Percentiles rank a stretch among this genome's conserved stretches.
Evolutionary conservation across 2,888 invertebrate genomes (phyloP).

Genomic region (Melolontha melolontha): DNA sequence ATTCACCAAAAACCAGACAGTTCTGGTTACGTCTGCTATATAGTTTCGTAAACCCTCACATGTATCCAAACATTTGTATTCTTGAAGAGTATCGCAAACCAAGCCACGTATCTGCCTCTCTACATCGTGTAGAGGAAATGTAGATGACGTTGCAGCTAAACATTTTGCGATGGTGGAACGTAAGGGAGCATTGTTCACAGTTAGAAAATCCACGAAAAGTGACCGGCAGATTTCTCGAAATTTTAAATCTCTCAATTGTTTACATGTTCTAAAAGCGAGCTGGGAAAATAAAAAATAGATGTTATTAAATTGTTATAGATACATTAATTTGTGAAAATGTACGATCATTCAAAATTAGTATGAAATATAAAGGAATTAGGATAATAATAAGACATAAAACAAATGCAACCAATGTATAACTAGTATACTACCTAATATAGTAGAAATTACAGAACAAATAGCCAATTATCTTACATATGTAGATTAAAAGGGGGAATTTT

Average conservation of each 20-base stretch:
- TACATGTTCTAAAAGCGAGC: constrained; percentile 81
- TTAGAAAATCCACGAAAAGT: constrained; percentile 59
- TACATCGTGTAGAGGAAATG: constrained; percentile 77
- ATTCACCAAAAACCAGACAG: constrained; percentile 89
- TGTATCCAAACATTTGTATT: constrained; percentile 88
- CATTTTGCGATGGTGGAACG: constrained; percentile 49
- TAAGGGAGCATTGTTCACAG: constrained; percentile 63
- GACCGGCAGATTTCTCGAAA: constrained; percentile 76
- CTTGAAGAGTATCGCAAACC: constrained; percentile 88
- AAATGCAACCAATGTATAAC: too few species aligned
- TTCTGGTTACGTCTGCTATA: constrained; percentile 83
- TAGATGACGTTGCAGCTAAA: constrained; percentile 77
- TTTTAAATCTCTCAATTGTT: constrained; percentile 78
- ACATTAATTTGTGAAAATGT: too few species aligned
- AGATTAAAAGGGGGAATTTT: too few species aligned
- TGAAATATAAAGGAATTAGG: too few species aligned
- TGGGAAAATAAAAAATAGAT: constrained; percentile 57
- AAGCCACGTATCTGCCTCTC: constrained; percentile 72
- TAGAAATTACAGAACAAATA: too few species aligned
- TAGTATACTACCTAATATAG: too few species aligned
- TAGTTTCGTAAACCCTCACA: constrained; percentile 84
- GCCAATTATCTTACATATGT: too few species aligned
- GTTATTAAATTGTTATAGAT: neutral
- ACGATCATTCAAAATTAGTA: too few species aligned
- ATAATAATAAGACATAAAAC: too few species aligned